Percentiles rank a stretch among this genome's conserved stretches.
Conservation (phyloP, 1,140 invertebrate species). For the Araneus ventricosus region DNA sequence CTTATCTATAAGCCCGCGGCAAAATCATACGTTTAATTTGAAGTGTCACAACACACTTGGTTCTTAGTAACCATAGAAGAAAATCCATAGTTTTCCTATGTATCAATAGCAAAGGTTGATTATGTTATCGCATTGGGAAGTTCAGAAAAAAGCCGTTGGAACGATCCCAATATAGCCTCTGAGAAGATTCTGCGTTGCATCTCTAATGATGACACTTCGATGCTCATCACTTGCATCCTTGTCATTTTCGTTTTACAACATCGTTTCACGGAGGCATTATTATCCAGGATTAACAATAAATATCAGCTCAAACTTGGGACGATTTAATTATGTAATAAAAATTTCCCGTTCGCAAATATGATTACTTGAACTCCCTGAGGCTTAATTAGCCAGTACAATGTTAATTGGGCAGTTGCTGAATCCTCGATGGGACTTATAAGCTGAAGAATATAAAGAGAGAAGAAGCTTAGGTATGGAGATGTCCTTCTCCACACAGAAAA, state of each 20-base stretch:
- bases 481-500: neutral
- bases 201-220: constrained; percentile 12
- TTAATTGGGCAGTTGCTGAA: constrained; percentile 73
- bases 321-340: constrained; percentile 75
- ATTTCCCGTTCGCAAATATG: constrained; percentile 69
- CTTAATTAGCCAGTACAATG: constrained; percentile 70
- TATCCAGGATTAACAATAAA: constrained; percentile 69
- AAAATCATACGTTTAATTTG: too few species aligned
- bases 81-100: neutral
- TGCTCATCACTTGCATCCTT: constrained; percentile 25
- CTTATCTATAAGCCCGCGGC: too few species aligned
- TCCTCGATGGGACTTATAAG: constrained; percentile 41
- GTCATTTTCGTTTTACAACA: constrained; percentile 47
- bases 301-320: constrained; percentile 61
- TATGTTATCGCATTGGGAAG: neutral
- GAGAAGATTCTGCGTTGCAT: constrained; percentile 16
- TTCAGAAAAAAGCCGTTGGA: neutral
- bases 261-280: constrained; percentile 53
- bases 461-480: neutral
- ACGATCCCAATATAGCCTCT: neutral
- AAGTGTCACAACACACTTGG: too few species aligned
- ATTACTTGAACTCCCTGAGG: constrained; percentile 64
- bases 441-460: constrained; percentile 52
- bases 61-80: neutral
- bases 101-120: constrained; percentile 16